Percentiles rank a stretch among this genome's conserved stretches.
Conservation (phyloP, 2,888 invertebrate genomes). For the Ferdinandea cuprea region DNA sequence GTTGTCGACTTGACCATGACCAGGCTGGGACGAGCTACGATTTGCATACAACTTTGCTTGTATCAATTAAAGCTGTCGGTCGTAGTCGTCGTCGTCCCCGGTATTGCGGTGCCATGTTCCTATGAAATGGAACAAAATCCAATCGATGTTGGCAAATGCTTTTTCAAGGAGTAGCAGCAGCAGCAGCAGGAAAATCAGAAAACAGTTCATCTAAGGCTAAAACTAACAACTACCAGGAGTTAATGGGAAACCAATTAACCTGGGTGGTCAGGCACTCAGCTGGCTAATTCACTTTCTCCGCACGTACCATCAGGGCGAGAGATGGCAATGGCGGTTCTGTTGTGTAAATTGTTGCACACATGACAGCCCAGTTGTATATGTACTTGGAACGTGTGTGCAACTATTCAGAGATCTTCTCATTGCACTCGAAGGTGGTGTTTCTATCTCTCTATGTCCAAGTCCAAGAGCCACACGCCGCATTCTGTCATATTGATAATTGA, state of each 20-base stretch:
- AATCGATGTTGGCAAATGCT: constrained; percentile 47
- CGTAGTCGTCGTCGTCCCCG: constrained; percentile 39
- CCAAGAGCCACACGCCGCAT: constrained; percentile 58
- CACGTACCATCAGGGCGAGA: constrained; percentile 54
- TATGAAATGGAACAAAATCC: constrained; percentile 50
- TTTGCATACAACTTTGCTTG: constrained; percentile 59
- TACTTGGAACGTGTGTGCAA: constrained; percentile 24
- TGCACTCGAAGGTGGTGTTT: not conserved
- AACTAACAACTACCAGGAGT: constrained; percentile 73
- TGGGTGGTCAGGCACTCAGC: constrained; percentile 72
- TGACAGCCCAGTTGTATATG: constrained; percentile 26
- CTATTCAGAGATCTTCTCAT: constrained; percentile 7
- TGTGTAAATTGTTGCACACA: constrained; percentile 72
- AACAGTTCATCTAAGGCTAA: constrained; percentile 14
- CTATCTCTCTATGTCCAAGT: not conserved
- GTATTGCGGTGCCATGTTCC: not conserved
- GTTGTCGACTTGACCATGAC: no score
- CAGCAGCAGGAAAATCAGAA: no score
- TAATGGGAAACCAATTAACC: constrained; percentile 77
- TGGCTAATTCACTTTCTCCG: constrained; percentile 73
- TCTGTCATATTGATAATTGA: constrained; percentile 72
- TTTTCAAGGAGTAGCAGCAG: constrained; percentile 8
- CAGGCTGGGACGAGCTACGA: no score
- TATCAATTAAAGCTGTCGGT: constrained; percentile 59
- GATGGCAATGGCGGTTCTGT: constrained; percentile 50